Evolutionary conservation across 37 sponge, comb jelly and placozoan species (phyloP).

Genomic region (Dysidea cf. avara): DNA sequence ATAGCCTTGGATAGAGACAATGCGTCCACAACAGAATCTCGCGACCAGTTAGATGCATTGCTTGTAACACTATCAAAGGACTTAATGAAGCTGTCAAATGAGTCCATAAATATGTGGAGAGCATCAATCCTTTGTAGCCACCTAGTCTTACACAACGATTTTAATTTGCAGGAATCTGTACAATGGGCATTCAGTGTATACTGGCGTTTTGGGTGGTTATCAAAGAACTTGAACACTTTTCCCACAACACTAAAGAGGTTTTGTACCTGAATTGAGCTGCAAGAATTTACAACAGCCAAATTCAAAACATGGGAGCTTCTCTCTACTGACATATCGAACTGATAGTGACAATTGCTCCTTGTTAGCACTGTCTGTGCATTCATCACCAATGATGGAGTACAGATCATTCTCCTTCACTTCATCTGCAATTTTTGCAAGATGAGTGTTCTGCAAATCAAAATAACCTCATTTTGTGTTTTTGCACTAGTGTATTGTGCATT

Average conservation of each 20-base stretch:
- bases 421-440: constrained; percentile 16
- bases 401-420: constrained; percentile 6
- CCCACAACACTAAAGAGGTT: constrained; percentile 4
- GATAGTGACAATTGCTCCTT: constrained; percentile 24
- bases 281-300: constrained; percentile 40
- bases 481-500: constrained; percentile 13
- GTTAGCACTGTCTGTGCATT: constrained; percentile 7
- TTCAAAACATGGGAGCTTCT: too few species aligned
- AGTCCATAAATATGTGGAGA: constrained; percentile 17
- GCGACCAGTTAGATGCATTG: constrained; percentile 10
- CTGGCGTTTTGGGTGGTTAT: too few species aligned
- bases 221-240: constrained; percentile 34
- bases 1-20: constrained; percentile 15
- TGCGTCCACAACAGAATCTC: constrained; percentile 26
- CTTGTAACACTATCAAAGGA: constrained; percentile 15
- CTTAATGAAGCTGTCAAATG: constrained; percentile 17
- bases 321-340: constrained; percentile 8
- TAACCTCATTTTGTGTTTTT: constrained; percentile 15
- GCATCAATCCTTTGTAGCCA: constrained; percentile 50
- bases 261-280: constrained; percentile 6
- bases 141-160: constrained; percentile 41
- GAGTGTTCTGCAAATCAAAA: background rate
- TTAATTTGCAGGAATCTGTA: constrained; percentile 6
- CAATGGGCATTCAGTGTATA: background rate
- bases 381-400: constrained; percentile 12